phyloP scores from a whole-genome alignment of 2,888 invertebrate genomes.

The Melinaea marsaeus region DNA sequence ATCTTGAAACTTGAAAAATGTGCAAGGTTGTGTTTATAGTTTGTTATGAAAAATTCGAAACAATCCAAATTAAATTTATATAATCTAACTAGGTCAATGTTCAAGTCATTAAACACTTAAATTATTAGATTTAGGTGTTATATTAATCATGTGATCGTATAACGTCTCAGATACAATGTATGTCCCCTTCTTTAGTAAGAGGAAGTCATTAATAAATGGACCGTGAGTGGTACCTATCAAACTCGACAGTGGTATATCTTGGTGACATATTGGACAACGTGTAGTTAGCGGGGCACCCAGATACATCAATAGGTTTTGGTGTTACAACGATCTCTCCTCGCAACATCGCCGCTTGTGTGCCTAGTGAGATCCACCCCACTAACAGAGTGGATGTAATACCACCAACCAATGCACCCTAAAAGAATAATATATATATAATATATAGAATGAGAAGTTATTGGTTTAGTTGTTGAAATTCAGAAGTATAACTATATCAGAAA shows the following conservation, averaged over 20 bases:
- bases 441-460: not conserved
- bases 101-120: too few relatives aligned
- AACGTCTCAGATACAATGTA: not conserved
- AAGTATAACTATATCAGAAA: too few relatives aligned
- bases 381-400: conserved; percentile 79
- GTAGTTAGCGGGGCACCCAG: conserved; percentile 68
- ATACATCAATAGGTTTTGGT: conserved; percentile 80
- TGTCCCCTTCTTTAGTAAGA: not conserved
- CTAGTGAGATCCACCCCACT: conserved; percentile 83
- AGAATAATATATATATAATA: not conserved
- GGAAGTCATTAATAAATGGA: conserved; percentile 1
- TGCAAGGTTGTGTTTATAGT: too few relatives aligned
- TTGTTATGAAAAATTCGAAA: too few relatives aligned
- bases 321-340: conserved; percentile 78
- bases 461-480: too few relatives aligned
- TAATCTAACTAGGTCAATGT: too few relatives aligned
- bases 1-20: too few relatives aligned
- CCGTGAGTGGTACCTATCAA: conserved; percentile 48
- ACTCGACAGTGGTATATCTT: conserved; percentile 42
- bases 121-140: not conserved
- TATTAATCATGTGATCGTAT: not conserved
- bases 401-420: conserved; percentile 81
- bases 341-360: conserved; percentile 82
- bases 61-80: too few relatives aligned
- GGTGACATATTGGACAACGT: conserved; percentile 39